These are phyloP conservation scores for Numenius arquata DNA, from an alignment of 2,113 vertebrate species.

Conservation along the genomic window DNA sequence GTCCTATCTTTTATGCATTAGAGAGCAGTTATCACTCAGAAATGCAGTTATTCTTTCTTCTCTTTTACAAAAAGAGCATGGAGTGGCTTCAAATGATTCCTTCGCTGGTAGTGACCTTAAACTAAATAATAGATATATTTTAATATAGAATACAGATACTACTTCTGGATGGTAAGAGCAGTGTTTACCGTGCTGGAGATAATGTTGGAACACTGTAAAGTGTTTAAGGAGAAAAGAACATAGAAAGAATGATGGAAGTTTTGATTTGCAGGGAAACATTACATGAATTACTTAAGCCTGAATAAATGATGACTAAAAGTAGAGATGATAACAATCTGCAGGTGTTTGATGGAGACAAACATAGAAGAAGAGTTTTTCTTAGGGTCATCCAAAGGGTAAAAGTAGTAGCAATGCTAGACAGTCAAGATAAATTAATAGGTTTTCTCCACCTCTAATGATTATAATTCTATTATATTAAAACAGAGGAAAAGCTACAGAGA, in stretches of 20 bases:
- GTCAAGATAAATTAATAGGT: background rate
- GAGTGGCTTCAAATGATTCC: background rate
- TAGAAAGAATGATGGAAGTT: background rate
- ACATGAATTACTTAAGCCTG: background rate
- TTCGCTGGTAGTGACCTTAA: background rate
- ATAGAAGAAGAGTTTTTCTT: background rate
- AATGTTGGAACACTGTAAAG: background rate
- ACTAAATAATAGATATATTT: background rate
- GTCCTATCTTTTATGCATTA: background rate
- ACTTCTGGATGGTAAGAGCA: background rate
- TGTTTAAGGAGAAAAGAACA: background rate
- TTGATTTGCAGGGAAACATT: background rate
- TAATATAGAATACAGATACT: background rate
- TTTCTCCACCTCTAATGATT: conserved; percentile 1
- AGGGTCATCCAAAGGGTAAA: conserved; percentile 18
- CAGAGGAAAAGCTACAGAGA: background rate
- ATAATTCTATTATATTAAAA: background rate
- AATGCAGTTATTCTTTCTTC: background rate
- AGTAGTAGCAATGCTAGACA: background rate
- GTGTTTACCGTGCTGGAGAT: background rate
- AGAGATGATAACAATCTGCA: background rate
- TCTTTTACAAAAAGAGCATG: background rate
- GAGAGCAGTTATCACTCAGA: background rate
- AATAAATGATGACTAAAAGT: background rate
- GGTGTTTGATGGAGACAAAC: background rate